Base-by-base conservation (phyloP, 2,797 vertebrate genomes). In the Sebastes umbrosus region DNA sequence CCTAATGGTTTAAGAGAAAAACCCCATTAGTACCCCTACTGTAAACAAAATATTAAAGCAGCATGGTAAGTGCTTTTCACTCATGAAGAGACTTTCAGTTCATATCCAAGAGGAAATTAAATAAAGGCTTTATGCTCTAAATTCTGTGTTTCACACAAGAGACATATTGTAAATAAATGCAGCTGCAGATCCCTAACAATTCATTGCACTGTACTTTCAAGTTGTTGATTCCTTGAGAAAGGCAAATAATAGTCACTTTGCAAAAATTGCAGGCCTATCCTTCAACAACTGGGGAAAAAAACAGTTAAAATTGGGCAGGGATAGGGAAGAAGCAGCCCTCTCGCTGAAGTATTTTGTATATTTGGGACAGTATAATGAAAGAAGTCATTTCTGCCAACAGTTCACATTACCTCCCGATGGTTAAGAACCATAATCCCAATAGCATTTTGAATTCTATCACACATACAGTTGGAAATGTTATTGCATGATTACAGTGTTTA, bases 181-280 rank as follows among this genome's bases (percentile, higher is more conserved):
- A 92, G 93, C 91, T 90, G 90, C 80, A 85, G 70, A 83, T 81
- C 71, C 88, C 84, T 82, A 88, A 92, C 86, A 91, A 92, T 94
- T 94, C 89, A 90, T 90, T 83, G 82, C 89, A 94, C 91, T 93
- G 93, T 95, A 94, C 92, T 93, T 94, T 94, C 90, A 93, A 94
- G 92, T 93, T 95, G 93, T 94, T 95, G 92, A 93, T 94, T 96
- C 91, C 91, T 95, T 84, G 87, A 92, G 92, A 92, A 94, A 93
- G 78, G 92, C 84, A 94, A 96, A 96, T 95, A 94, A 94, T 94
- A 94, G 94, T 94, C 89, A 95, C 95, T 96, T 95, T 87, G 80
- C 83, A 89, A 96, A 65, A 95, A 96, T 96, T 95, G 91, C 93
- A 91, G 93, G 87, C 90, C 88, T 92, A 93, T 93, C 92, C 91